Evolutionary conservation across 2,888 invertebrate species (phyloP).

Genomic region (Bombyx huttoni): DNA sequence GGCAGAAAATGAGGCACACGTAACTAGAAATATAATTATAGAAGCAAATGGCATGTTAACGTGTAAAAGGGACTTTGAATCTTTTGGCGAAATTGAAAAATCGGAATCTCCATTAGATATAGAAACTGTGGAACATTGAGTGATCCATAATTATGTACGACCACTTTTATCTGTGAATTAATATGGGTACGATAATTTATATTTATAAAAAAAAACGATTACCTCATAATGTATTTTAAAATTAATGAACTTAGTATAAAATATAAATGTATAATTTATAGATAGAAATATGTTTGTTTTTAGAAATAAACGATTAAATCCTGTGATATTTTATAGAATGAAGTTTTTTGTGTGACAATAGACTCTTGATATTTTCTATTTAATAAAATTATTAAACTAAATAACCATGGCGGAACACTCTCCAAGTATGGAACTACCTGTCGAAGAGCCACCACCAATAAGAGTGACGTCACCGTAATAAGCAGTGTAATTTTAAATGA

Average conservation of each 20-base stretch:
- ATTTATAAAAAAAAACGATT: neutral
- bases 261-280: too few species aligned
- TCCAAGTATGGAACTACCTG: too few species aligned
- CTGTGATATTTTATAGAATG: neutral
- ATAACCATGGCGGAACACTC: too few species aligned
- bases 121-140: slow-evolving; percentile 24
- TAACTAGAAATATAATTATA: neutral
- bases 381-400: neutral
- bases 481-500: too few species aligned
- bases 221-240: too few species aligned
- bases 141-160: slow-evolving; percentile 8
- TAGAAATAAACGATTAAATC: neutral
- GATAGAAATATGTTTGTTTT: neutral
- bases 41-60: neutral
- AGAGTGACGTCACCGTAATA: too few species aligned
- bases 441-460: too few species aligned
- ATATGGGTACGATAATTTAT: neutral
- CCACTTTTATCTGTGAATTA: neutral
- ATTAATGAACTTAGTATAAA: too few species aligned
- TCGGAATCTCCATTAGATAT: slow-evolving; percentile 43
- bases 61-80: neutral
- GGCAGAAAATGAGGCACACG: too few species aligned
- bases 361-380: neutral
- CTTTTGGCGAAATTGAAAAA: slow-evolving; percentile 17
- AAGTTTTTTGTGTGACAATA: neutral